Percentiles rank a stretch among this genome's conserved stretches.
These are phyloP conservation scores for Dolichallabes microphthalmus DNA, from an alignment of 2,113 vertebrate genomes.

Conservation along the genomic window DNA sequence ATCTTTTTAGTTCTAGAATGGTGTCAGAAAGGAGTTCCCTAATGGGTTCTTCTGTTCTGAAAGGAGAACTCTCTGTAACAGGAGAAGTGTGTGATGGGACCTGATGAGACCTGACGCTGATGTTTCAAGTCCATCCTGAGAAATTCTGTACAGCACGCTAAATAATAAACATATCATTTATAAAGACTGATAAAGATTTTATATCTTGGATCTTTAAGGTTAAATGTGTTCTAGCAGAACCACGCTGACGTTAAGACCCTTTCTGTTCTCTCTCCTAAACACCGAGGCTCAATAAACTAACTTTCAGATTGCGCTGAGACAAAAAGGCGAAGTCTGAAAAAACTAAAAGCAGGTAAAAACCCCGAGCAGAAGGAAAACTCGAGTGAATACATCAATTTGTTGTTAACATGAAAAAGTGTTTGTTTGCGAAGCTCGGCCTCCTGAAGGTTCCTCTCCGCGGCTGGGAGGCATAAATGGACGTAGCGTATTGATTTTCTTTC, in stretches of 20 bases:
- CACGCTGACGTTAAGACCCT: not conserved
- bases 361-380: constrained; percentile 57
- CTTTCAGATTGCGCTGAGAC: not conserved
- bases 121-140: too few relatives aligned
- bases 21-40: not conserved
- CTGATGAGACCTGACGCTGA: not conserved
- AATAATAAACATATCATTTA: not conserved
- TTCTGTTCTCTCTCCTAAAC: not conserved
- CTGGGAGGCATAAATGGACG: constrained; percentile 92
- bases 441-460: constrained; percentile 79
- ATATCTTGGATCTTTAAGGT: not conserved
- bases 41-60: not conserved
- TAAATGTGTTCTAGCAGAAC: not conserved
- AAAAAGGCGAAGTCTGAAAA: constrained; percentile 6
- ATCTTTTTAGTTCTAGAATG: not conserved
- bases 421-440: constrained; percentile 81
- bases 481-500: constrained; percentile 98
- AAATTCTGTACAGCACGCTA: not conserved
- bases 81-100: not conserved
- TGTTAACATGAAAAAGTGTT: constrained; percentile 69
- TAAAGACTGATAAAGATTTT: not conserved
- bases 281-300: not conserved
- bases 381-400: constrained; percentile 41
- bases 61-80: not conserved
- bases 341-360: constrained; percentile 53